These are phyloP conservation scores for Cheilosia vulpina DNA, from an alignment of 2,888 invertebrate species.

Conservation along the genomic window DNA sequence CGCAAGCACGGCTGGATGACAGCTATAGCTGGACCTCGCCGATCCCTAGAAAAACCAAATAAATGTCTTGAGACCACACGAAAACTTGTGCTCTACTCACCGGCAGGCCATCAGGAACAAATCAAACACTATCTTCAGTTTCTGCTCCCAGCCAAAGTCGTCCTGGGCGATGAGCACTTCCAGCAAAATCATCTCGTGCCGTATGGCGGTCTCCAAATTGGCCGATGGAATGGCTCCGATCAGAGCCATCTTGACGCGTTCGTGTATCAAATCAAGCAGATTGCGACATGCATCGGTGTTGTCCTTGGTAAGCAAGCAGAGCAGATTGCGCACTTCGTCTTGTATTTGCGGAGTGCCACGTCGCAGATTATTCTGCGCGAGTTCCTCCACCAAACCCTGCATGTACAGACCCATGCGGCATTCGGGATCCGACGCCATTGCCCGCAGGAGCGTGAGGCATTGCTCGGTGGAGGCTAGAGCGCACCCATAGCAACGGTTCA, in stretches of 20 bases:
- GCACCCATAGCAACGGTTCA: constrained; percentile 92
- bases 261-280: constrained; percentile 87
- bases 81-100: constrained; percentile 75
- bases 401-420: constrained; percentile 91
- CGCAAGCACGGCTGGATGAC: constrained; percentile 96
- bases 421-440: constrained; percentile 91
- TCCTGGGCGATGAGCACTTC: constrained; percentile 95
- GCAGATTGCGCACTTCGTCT: constrained; percentile 93
- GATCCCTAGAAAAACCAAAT: constrained; percentile 82
- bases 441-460: constrained; percentile 94
- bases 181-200: constrained; percentile 94
- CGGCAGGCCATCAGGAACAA: constrained; percentile 92
- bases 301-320: constrained; percentile 95
- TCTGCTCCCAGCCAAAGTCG: constrained; percentile 97
- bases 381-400: constrained; percentile 94
- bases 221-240: constrained; percentile 90
- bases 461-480: constrained; percentile 96
- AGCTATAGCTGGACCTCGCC: constrained; percentile 93
- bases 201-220: constrained; percentile 90
- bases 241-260: constrained; percentile 92
- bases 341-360: constrained; percentile 93
- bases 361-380: constrained; percentile 95
- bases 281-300: constrained; percentile 90
- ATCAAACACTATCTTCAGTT: constrained; percentile 93
- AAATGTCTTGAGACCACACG: background rate